Conservation (phyloP, 2,113 vertebrate species). For the Bos javanicus region DNA sequence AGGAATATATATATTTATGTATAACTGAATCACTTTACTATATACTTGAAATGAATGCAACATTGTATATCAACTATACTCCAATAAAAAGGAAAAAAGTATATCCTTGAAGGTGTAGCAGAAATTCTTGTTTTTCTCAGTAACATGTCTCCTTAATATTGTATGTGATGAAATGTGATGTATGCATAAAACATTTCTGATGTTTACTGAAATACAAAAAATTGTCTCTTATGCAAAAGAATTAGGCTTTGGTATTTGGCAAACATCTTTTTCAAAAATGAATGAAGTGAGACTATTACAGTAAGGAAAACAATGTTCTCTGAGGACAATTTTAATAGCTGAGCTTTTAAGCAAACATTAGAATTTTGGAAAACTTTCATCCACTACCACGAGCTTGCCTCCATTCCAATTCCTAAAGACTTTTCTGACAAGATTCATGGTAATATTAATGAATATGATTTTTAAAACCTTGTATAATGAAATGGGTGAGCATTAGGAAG, state of each 20-base stretch:
- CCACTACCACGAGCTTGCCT: neutral
- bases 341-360: neutral
- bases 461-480: neutral
- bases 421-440: neutral
- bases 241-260: neutral
- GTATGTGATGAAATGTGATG: neutral
- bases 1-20: neutral
- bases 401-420: neutral
- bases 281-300: neutral
- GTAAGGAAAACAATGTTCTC: neutral
- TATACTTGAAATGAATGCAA: neutral
- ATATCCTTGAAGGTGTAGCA: neutral
- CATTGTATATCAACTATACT: neutral
- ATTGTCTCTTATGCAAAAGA: neutral
- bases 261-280: conserved; percentile 6
- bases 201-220: neutral
- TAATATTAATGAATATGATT: neutral
- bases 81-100: neutral
- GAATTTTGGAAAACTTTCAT: conserved; percentile 30
- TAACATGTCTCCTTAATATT: neutral
- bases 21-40: neutral
- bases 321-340: neutral
- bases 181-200: neutral
- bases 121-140: neutral
- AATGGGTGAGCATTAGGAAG: neutral